A percentile compares a stretch with the other conserved stretches of the same genome.
phyloP scores from a whole-genome alignment of 1,140 invertebrate species.

The Drosophila burlai region DNA sequence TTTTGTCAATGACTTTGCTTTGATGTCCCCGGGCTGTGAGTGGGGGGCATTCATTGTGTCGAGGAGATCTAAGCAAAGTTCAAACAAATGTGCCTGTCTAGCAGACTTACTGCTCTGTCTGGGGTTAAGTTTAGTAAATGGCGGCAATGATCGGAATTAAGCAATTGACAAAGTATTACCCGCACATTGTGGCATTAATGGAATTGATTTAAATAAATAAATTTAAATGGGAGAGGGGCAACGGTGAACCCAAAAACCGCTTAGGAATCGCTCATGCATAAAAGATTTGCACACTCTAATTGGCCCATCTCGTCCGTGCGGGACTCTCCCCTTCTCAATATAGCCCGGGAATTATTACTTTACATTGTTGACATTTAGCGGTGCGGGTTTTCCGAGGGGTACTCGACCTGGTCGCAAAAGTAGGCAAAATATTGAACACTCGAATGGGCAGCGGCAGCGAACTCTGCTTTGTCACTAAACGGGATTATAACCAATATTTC shows the following conservation, averaged over 20 bases:
- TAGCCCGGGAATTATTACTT: conserved; percentile 18
- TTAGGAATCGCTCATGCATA: conserved; percentile 71
- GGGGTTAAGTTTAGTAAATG: conserved; percentile 43
- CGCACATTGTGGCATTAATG: conserved; percentile 61
- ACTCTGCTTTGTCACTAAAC: conserved; percentile 65
- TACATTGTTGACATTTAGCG: conserved; percentile 60
- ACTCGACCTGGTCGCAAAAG: conserved; percentile 68
- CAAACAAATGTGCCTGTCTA: conserved; percentile 22
- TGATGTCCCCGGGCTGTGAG: conserved; percentile 27
- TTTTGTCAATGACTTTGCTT: conserved; percentile 28
- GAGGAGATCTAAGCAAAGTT: conserved; percentile 49
- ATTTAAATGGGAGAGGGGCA: conserved; percentile 44
- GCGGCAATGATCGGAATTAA: conserved; percentile 33
- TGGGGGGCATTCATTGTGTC: conserved; percentile 12
- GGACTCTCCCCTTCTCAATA: conserved; percentile 14
- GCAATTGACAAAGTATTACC: conserved; percentile 40
- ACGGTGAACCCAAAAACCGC: conserved; percentile 57
- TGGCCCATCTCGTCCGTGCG: conserved; percentile 50
- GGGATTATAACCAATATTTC: conserved; percentile 60
- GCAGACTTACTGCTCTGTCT: background rate
- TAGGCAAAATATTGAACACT: conserved; percentile 79
- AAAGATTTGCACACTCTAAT: conserved; percentile 79
- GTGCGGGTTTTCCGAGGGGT: conserved; percentile 47
- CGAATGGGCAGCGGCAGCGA: conserved; percentile 23
- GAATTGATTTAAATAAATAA: conserved; percentile 76